Evolutionary conservation across 2,113 vertebrate species (phyloP).

Genomic region (Piaya cayana): DNA sequence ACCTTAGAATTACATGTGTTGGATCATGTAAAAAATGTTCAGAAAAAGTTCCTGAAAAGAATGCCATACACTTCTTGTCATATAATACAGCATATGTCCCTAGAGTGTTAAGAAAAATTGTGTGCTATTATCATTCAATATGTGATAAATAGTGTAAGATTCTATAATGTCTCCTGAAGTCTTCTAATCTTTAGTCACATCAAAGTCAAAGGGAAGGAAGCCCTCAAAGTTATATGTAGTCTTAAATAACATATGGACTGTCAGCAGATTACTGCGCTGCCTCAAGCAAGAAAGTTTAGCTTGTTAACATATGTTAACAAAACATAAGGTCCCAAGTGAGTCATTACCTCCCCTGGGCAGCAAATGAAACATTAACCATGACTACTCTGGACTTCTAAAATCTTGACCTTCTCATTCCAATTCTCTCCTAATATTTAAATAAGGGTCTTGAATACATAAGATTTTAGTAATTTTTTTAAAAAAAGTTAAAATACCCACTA

Average conservation of each 20-base stretch:
- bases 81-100: not conserved
- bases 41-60: not conserved
- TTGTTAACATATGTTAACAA: not conserved
- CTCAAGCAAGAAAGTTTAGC: not conserved
- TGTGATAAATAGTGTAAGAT: not conserved
- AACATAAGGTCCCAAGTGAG: fast-evolving
- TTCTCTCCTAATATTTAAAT: not conserved
- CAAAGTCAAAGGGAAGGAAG: not conserved
- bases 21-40: not conserved
- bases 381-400: not conserved
- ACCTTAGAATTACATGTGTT: not conserved
- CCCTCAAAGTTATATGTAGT: not conserved
- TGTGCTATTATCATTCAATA: not conserved
- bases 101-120: not conserved
- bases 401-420: not conserved
- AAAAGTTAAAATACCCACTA: not conserved
- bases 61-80: not conserved
- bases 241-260: not conserved
- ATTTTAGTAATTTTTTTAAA: not conserved
- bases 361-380: not conserved
- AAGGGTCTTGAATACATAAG: not conserved
- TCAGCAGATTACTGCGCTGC: not conserved
- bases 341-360: not conserved
- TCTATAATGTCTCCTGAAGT: not conserved
- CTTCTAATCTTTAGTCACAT: not conserved